Percentiles rank a stretch among this genome's conserved stretches.
Evolutionary conservation across 2,113 vertebrate species (phyloP).

Genomic region (Petrocephalus zakoni): DNA sequence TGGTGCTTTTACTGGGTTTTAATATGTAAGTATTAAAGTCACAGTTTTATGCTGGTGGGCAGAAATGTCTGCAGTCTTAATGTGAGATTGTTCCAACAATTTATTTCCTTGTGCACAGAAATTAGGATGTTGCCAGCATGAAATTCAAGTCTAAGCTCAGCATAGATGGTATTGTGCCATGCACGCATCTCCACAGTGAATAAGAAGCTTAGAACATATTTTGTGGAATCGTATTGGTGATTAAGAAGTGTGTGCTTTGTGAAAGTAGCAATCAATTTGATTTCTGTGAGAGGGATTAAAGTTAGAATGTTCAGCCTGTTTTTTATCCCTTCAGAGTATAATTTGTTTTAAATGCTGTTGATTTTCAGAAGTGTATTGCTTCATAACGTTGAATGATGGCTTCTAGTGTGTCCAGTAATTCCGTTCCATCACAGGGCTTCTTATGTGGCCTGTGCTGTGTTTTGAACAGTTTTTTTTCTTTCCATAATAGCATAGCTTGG

Average conservation of each 20-base stretch:
- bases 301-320: neutral
- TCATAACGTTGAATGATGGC: neutral
- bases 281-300: neutral
- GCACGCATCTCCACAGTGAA: neutral
- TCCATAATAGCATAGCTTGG: neutral
- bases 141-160: neutral
- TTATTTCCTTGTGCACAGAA: neutral
- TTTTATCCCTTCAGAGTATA: neutral
- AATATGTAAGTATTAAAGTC: neutral
- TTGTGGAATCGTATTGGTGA: neutral
- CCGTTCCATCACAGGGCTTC: neutral
- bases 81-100: neutral
- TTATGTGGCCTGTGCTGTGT: neutral
- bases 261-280: too few relatives aligned
- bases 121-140: neutral
- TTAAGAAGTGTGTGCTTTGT: neutral
- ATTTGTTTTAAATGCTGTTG: neutral
- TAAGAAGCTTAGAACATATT: neutral
- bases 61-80: neutral
- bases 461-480: neutral
- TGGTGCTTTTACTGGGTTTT: neutral
- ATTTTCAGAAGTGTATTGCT: neutral
- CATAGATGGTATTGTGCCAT: neutral
- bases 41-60: neutral
- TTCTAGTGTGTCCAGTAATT: neutral